Conservation (phyloP, 2,888 invertebrate species). For the Drosophila anomalata region DNA sequence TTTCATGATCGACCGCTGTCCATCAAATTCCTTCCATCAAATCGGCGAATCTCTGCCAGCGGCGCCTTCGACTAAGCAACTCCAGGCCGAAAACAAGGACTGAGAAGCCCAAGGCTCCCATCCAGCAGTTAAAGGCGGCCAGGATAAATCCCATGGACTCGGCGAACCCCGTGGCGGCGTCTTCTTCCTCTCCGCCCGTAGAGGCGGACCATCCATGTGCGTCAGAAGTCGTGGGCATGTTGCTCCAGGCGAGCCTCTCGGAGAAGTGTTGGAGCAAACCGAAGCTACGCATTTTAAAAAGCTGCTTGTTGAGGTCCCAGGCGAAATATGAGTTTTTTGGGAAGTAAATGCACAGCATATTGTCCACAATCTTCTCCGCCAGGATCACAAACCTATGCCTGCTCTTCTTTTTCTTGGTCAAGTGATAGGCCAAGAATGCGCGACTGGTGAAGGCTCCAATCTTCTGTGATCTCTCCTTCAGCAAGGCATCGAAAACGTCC, state of each 20-base stretch:
- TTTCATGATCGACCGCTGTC: not conserved
- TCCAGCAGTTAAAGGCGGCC: slow-evolving; percentile 49
- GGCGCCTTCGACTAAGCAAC: slow-evolving; percentile 19
- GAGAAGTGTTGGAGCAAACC: slow-evolving; percentile 46
- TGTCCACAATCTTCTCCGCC: slow-evolving; percentile 52
- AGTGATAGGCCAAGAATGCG: slow-evolving; percentile 46
- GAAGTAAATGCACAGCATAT: slow-evolving; percentile 60
- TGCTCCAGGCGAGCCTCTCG: slow-evolving; percentile 12
- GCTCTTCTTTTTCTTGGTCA: slow-evolving; percentile 22
- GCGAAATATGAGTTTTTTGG: slow-evolving; percentile 52
- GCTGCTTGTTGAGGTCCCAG: slow-evolving; percentile 26
- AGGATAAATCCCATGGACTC: slow-evolving; percentile 52
- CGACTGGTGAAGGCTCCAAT: slow-evolving; percentile 43
- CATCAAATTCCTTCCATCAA: not conserved
- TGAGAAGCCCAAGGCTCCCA: slow-evolving; percentile 20
- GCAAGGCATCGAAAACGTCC: slow-evolving; percentile 49
- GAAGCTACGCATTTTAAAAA: slow-evolving; percentile 55
- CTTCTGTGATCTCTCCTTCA: slow-evolving; percentile 25
- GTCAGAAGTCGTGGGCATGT: slow-evolving; percentile 18
- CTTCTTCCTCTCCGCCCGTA: not conserved
- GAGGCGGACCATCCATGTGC: not conserved
- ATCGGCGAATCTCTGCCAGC: slow-evolving; percentile 13
- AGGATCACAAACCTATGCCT: slow-evolving; percentile 35
- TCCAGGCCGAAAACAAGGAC: slow-evolving; percentile 51
- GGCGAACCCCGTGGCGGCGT: not conserved